Conservation (phyloP, 2,797 vertebrate species). For the Psittacula echo region DNA sequence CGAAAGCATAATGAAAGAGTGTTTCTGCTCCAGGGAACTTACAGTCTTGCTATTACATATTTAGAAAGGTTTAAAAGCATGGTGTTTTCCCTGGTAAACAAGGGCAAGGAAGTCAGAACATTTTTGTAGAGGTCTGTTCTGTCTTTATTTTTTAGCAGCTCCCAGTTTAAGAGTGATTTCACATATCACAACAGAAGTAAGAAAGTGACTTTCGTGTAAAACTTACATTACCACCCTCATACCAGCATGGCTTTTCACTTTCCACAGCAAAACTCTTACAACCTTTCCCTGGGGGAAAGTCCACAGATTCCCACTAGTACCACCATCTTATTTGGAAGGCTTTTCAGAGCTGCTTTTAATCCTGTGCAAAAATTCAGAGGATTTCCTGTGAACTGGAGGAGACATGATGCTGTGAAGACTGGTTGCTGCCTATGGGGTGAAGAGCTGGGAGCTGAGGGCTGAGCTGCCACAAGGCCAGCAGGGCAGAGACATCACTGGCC, state of each 20-base stretch:
- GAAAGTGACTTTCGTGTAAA: not conserved
- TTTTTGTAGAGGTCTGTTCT: not conserved
- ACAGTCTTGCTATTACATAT: not conserved
- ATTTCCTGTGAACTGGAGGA: not conserved
- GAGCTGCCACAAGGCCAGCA: not conserved
- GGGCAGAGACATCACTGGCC: not conserved
- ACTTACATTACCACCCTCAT: not conserved
- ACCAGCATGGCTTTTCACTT: not conserved
- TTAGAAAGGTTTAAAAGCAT: not conserved
- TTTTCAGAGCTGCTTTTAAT: not conserved
- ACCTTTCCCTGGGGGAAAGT: not conserved
- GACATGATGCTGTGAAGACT: not conserved
- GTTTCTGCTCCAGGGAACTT: not conserved
- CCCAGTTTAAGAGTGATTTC: not conserved
- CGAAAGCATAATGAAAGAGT: not conserved
- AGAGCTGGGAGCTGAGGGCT: accelerated
- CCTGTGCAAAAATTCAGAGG: not conserved
- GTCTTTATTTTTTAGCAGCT: not conserved
- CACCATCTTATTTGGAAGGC: not conserved
- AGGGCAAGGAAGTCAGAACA: not conserved
- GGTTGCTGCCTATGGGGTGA: not conserved
- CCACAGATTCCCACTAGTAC: accelerated
- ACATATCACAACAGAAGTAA: not conserved
- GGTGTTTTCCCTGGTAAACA: not conserved
- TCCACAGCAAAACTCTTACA: not conserved